Base-by-base conservation (phyloP, 2,113 vertebrate genomes). In the Tichodroma muraria region DNA sequence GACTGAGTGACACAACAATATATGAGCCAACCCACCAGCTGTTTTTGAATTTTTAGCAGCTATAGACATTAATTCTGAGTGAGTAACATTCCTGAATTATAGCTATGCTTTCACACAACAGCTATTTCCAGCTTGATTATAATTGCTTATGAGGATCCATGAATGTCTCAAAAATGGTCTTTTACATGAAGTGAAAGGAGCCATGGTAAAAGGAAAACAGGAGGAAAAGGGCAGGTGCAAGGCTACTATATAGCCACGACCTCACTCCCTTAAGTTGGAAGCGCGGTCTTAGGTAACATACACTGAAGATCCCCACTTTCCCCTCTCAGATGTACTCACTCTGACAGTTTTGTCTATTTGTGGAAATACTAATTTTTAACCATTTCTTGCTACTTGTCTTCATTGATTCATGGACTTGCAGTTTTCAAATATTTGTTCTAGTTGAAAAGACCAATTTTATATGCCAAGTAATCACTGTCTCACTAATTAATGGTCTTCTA, bases 1-100 rank as follows among this genome's bases (percentile, higher is more conserved):
- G 49, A 28, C 19, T 33, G 33, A 80, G 31, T 72, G 70, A 80
- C 40, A 91, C n/a, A 49, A 76, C 0, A 6, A 68, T 61, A 5
- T 7, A 78, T 24, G 7, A 91, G 49, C 52, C 71, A 91, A 79
- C 44, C 23, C 38, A 81, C 15, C 44, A 88, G 22, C 30, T 87
- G 15, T 17, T 89, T 85, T 64, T 85, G 59, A 85, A 78, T 88
- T 31, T 69, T 76, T 68, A 84, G 24, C 81, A 80, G 56, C 63
- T 61, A 72, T 23, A 88, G 68, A 69, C 27, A 83, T 65, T 61
- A 91, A 61, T 42, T 69, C 65, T 1, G 3, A 54, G 33, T 35
- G 18, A 64, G 57, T 75, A 72, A 81, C 15, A 54, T 52, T 70
- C 37, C 47, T 65, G 37, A 93, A 69, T 65, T 73, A 77, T 3